Percentiles rank a stretch among this genome's conserved stretches.
These are phyloP conservation scores for Temnopleurus reevesii DNA, from an alignment of 53 echinoderm and acorn worm genomes.

Conservation along the genomic window DNA sequence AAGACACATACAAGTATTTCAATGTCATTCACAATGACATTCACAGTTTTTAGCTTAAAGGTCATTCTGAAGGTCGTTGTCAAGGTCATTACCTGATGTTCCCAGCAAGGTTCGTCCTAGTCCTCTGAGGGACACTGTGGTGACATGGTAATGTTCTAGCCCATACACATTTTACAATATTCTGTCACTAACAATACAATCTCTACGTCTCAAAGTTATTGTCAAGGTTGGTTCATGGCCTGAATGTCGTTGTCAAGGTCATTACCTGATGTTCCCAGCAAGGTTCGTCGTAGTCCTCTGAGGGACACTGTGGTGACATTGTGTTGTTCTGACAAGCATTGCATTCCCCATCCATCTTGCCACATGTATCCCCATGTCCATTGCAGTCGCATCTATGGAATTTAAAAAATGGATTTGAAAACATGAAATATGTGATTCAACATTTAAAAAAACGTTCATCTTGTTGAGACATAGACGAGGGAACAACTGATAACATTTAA, in stretches of 20 bases:
- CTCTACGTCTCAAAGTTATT: no score
- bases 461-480: no score
- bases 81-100: slow-evolving; percentile 63
- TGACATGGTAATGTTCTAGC: slow-evolving; percentile 77
- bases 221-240: neutral
- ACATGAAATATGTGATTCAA: no score
- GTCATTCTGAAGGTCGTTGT: neutral
- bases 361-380: slow-evolving; percentile 83
- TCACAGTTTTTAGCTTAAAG: neutral
- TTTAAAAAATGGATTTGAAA: neutral
- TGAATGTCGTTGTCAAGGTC: neutral
- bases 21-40: slow-evolving; percentile 93
- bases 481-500: no score
- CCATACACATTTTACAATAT: no score
- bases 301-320: slow-evolving; percentile 70
- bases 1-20: slow-evolving; percentile 69
- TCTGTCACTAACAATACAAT: no score
- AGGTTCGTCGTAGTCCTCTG: slow-evolving; percentile 59
- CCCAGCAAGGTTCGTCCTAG: slow-evolving; percentile 65
- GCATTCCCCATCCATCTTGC: slow-evolving; percentile 66
- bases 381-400: slow-evolving; percentile 85
- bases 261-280: slow-evolving; percentile 83
- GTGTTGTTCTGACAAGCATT: slow-evolving; percentile 89
- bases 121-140: slow-evolving; percentile 67
- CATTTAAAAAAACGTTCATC: no score